Percentiles rank a stretch among this genome's conserved stretches.
Evolutionary conservation across 2,888 invertebrate species (phyloP).

Genomic region (Nomada hirtipes): DNA sequence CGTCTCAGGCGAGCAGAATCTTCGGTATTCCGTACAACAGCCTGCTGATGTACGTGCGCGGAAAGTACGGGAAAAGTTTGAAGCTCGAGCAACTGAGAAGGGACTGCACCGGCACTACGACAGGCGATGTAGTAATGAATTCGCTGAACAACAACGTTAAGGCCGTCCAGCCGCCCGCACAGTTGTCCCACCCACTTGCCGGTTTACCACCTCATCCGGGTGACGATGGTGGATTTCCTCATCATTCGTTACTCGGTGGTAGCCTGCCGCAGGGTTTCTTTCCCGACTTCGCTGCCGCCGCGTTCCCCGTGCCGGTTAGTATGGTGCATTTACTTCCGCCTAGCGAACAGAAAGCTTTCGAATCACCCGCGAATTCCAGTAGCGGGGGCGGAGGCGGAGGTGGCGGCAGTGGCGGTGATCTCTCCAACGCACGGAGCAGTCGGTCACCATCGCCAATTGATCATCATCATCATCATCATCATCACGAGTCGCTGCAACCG

Average conservation of each 20-base stretch:
- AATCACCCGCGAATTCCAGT: constrained; percentile 86
- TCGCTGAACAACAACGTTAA: constrained; percentile 87
- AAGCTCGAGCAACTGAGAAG: constrained; percentile 94
- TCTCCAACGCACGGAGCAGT: constrained; percentile 67
- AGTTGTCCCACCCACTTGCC: constrained; percentile 76
- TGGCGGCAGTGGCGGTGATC: constrained; percentile 83
- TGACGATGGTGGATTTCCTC: constrained; percentile 77
- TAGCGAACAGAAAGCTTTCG: constrained; percentile 89
- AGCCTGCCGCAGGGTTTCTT: constrained; percentile 91
- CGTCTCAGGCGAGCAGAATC: constrained; percentile 95
- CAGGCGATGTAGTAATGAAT: constrained; percentile 87
- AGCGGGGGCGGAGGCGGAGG: constrained; percentile 81
- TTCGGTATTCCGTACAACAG: constrained; percentile 98
- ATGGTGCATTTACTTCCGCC: constrained; percentile 94
- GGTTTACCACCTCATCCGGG: constrained; percentile 76
- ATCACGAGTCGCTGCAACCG: constrained; percentile 82
- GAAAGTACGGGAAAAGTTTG: constrained; percentile 96
- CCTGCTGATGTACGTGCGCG: constrained; percentile 95
- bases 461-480: constrained; percentile 61
- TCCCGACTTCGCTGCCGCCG: constrained; percentile 90
- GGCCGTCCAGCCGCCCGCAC: constrained; percentile 82
- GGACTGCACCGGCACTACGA: constrained; percentile 93
- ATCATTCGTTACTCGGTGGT: constrained; percentile 78
- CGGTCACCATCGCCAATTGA: constrained; percentile 79
- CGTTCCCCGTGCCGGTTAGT: constrained; percentile 93